Evolutionary conservation across 1,140 invertebrate genomes (phyloP).

Genomic region (Andrena cerasifolii): DNA sequence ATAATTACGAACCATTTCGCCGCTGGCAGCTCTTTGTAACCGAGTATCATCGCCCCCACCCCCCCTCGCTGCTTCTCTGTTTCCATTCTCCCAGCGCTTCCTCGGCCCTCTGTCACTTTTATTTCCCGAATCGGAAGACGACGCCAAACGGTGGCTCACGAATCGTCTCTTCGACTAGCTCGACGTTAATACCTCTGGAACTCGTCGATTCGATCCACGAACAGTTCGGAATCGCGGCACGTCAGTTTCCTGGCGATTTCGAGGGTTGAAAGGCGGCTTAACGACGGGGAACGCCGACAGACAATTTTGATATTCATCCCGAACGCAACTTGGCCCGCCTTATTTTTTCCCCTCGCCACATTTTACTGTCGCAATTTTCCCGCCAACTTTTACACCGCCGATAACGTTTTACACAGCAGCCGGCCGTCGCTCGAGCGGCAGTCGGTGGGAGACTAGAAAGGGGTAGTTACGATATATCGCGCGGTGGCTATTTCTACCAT

Average conservation of each 20-base stretch:
- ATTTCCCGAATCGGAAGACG: too few relatives aligned
- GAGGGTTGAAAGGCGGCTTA: slow-evolving; percentile 1
- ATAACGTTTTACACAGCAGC: too few relatives aligned
- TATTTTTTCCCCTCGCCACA: background rate
- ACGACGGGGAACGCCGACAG: slow-evolving; percentile 4
- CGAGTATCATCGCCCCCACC: background rate
- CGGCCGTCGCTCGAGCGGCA: too few relatives aligned
- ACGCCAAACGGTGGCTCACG: too few relatives aligned
- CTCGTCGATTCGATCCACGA: background rate
- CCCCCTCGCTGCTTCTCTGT: background rate
- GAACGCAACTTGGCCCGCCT: background rate
- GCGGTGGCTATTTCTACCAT: too few relatives aligned
- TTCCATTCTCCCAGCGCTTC: background rate
- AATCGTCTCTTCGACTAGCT: too few relatives aligned
- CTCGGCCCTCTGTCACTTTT: too few relatives aligned
- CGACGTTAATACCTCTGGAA: too few relatives aligned
- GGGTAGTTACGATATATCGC: too few relatives aligned
- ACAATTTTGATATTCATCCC: slow-evolving; percentile 17
- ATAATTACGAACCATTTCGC: slow-evolving; percentile 36
- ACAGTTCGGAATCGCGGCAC: background rate
- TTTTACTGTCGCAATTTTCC: background rate
- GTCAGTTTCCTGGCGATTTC: background rate
- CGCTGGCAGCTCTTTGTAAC: slow-evolving; percentile 15
- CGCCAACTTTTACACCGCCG: slow-evolving; percentile 8
- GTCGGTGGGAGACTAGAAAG: too few relatives aligned